Base-by-base conservation (phyloP, 2,113 vertebrate species). In the Spizaetus ornatus region DNA sequence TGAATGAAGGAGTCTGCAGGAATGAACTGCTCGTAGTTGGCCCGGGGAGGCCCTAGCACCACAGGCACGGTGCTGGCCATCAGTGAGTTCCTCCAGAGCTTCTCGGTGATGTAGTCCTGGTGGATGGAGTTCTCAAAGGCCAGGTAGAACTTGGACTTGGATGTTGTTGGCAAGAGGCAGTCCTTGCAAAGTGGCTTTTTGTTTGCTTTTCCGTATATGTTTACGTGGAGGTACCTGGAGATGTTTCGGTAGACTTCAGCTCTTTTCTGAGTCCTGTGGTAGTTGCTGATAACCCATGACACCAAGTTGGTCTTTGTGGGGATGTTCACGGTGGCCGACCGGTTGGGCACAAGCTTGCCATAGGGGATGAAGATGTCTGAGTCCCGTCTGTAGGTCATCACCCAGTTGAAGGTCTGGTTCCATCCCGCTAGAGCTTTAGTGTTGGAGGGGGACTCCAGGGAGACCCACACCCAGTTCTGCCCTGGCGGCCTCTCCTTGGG, bases 41-140 rank as follows among this genome's bases (percentile, higher is more conserved):
- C 91, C 13, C 98, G 48, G 1, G 99, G 93, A 1, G 99, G 98
- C 1, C 99, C 99, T 55, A 99, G 91, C 43, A 99, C 99, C 16
- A 99, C 97, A 0, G 99, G 99, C 48, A 99, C 98, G 0, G 98
- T 69, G 5, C 99, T 98, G 0, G 98, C 98, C 38, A 94, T 62
- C 92, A 99, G 98, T 0, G 99, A 96, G 1, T 99, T 99, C 53
- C 96, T 95, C 99, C 99, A 99, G 43, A 99, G 98, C 96, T 99
- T 99, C 95, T 99, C 99, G 0, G 99, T 99, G 97, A 99, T 99
- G 66, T 99, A 99, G 96, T 99, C 99, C 16, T 71, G 98, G 94
- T 98, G 95, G 52, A 98, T 42, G 1, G 99, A 98, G 96, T 99
- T 99, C 97, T 99, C 99, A 0, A 99, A 99, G n/a, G 99, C 98